Evolutionary conservation across 2,113 vertebrate genomes (phyloP), one percentile per base, ranked within the genome.

Genomic region (Psettodes erumei): DNA sequence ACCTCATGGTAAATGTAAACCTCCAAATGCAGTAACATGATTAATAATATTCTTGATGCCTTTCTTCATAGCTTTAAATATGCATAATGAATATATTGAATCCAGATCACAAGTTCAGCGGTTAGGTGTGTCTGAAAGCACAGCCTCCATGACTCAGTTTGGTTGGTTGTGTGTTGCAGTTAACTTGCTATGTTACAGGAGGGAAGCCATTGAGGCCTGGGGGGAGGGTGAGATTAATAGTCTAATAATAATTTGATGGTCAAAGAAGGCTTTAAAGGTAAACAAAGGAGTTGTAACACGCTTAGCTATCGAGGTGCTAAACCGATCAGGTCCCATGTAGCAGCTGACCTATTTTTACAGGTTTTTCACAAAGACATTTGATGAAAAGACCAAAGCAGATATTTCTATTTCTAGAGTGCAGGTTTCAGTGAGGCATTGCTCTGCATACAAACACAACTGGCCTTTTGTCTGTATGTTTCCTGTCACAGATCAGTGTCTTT

Each of bases 401-500:
- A 74, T 67, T 73, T 87, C 60, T 89, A 74, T 84, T 86, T 84
- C 1, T 7, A 81, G 30, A 43, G 30, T 32, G 59, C 75, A 70
- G 33, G 78, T 86, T 90, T 89, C 79, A 69, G 63, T 62, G 35
- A 77, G 71, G 76, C 78, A 55, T 65, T 37, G 42, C 28, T 19
- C 81, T 81, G 54, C 53, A 51, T 82, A 65, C 48, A 16, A 18
- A 75, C 64, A 73, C 68, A 63, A 84, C 50, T 25, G 60, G 63
- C 53, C 77, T 73, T 67, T 79, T 81, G 73, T 76, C 30, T 83
- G 33, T 51, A 56, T 59, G 67, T 59, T 91, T 91, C 88, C 91
- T 91, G 87, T 88, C 82, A 82, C 64, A 89, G 73, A 85, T 74
- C 50, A 69, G 13, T 11, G 37, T 71, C 71, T 85, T 84, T 91